phyloP scores from a whole-genome alignment of 2,797 vertebrate genomes.

The Erithacus rubecula region DNA sequence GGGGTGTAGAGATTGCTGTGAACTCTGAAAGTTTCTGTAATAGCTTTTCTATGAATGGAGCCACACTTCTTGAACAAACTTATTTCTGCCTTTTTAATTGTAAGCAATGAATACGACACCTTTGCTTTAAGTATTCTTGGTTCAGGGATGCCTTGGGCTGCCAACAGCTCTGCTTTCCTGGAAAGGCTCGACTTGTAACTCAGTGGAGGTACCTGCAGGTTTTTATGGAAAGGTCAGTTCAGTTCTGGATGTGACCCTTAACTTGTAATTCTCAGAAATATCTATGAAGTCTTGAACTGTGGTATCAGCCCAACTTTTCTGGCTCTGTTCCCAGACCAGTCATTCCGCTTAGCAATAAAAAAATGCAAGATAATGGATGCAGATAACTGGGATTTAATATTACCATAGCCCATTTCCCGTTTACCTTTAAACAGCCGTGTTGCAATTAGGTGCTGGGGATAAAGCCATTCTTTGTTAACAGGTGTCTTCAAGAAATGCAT shows the following conservation, averaged over 20 bases:
- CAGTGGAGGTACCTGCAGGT: accelerated
- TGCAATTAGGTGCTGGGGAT: neutral
- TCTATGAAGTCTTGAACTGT: neutral
- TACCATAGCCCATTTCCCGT: neutral
- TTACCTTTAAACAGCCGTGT: slow-evolving; percentile 26
- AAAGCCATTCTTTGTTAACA: neutral
- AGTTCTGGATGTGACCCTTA: neutral
- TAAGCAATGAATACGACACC: neutral
- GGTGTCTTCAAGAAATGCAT: neutral
- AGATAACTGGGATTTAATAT: slow-evolving; percentile 50
- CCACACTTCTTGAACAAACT: neutral
- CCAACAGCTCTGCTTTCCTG: neutral
- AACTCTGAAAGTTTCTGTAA: neutral
- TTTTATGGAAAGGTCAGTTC: neutral
- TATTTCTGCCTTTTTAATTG: neutral
- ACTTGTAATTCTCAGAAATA: neutral
- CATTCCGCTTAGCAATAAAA: slow-evolving; percentile 29
- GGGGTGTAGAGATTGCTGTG: neutral
- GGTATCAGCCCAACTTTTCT: slow-evolving; percentile 7
- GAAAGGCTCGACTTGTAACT: neutral
- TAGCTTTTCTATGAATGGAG: neutral
- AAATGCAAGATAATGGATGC: slow-evolving; percentile 32
- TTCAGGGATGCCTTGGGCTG: neutral
- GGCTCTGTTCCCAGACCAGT: slow-evolving; percentile 21
- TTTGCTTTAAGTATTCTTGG: neutral